Evolutionary conservation across 2,113 vertebrate genomes (phyloP).

Genomic region (Bos javanicus): DNA sequence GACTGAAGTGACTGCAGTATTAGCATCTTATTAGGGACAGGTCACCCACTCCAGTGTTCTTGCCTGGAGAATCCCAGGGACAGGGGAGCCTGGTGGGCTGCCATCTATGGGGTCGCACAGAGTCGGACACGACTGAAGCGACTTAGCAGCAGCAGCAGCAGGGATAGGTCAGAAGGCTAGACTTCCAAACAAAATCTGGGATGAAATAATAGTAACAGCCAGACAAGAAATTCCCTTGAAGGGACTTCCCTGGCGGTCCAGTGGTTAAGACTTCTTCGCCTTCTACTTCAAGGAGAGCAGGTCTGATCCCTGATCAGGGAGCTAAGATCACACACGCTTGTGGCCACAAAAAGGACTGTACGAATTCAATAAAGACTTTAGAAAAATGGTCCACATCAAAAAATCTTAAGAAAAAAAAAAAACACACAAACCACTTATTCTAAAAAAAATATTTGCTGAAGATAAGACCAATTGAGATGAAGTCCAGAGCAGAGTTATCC

Average conservation of each 20-base stretch:
- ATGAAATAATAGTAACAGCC: background rate
- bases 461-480: background rate
- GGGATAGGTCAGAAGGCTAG: background rate
- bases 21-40: background rate
- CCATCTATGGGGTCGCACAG: no score
- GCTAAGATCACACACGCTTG: background rate
- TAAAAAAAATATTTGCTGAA: background rate
- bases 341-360: background rate
- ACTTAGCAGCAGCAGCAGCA: background rate
- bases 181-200: background rate
- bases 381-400: background rate
- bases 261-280: background rate
- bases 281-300: background rate
- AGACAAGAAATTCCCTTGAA: background rate
- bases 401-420: background rate
- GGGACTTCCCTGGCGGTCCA: background rate
- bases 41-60: no score
- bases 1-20: no score
- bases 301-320: background rate
- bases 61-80: no score
- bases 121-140: no score
- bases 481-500: background rate
- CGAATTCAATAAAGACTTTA: background rate
- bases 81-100: no score
- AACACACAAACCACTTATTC: background rate